Evolutionary conservation across 2,888 invertebrate species (phyloP).

Genomic region (Deilephila porcellus): DNA sequence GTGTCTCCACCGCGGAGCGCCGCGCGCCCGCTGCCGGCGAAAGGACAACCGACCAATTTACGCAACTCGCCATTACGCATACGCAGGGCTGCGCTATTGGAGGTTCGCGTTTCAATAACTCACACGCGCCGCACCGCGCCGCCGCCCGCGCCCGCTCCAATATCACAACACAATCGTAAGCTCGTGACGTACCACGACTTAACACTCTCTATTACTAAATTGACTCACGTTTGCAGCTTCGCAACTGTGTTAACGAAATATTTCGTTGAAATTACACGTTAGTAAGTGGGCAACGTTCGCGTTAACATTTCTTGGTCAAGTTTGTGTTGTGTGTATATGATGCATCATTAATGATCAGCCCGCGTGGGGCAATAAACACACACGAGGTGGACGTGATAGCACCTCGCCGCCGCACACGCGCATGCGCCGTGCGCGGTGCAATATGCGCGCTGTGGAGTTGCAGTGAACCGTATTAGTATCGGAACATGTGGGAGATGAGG

Average conservation of each 20-base stretch:
- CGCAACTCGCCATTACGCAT: conserved; percentile 62
- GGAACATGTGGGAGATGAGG: conserved; percentile 67
- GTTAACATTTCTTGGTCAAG: conserved; percentile 69
- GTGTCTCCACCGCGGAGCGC: conserved; percentile 59
- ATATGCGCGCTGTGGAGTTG: not conserved
- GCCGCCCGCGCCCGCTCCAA: conserved; percentile 45
- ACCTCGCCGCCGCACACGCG: not conserved
- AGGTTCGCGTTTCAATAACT: conserved; percentile 27
- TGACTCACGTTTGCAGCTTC: conserved; percentile 76
- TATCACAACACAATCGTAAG: conserved; percentile 54
- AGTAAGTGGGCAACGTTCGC: conserved; percentile 56
- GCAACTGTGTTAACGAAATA: conserved; percentile 74
- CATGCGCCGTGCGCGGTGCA: not conserved
- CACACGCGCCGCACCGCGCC: conserved; percentile 33
- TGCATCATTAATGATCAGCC: conserved; percentile 32
- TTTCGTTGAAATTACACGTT: conserved; percentile 65
- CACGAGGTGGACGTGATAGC: conserved; percentile 1
- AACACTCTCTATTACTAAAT: conserved; percentile 69
- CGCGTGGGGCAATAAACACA: conserved; percentile 39
- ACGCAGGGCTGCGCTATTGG: conserved; percentile 31
- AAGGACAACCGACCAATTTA: conserved; percentile 68
- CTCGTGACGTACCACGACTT: conserved; percentile 63
- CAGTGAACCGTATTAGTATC: not conserved
- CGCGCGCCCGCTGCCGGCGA: conserved; percentile 53
- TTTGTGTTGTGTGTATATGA: conserved; percentile 46